Conservation (phyloP, 2,797 vertebrate species). For the Urocyon cinereoargenteus region DNA sequence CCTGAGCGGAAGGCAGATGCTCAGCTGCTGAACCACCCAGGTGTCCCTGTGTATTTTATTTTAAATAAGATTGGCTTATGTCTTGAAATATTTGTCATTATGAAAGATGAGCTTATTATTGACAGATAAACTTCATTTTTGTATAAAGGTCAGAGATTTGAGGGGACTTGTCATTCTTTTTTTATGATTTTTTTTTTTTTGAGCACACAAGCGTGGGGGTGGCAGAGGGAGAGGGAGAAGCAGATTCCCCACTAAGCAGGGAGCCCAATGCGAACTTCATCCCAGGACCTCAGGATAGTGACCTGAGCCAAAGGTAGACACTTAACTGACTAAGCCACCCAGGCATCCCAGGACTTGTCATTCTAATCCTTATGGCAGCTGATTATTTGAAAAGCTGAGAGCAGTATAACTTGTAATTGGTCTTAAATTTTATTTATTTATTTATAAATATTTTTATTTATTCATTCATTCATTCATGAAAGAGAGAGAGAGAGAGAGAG, state of each 20-base stretch:
- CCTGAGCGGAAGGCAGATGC: too few species aligned
- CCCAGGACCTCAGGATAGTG: not conserved
- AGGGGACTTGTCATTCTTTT: constrained; percentile 29
- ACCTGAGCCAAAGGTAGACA: not conserved
- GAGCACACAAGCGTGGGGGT: not conserved
- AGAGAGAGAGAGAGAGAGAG: too few species aligned
- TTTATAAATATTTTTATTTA: too few species aligned
- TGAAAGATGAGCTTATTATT: constrained; percentile 48
- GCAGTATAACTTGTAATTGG: constrained; percentile 29
- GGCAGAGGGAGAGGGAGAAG: not conserved
- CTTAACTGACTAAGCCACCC: not conserved
- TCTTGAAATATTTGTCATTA: constrained; percentile 45
- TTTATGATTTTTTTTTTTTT: not conserved
- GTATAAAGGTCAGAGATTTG: constrained; percentile 38
- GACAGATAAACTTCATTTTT: constrained; percentile 38
- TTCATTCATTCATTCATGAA: too few species aligned
- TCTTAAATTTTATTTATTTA: constrained; percentile 19
- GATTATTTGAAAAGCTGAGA: constrained; percentile 53
- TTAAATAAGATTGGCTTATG: constrained; percentile 25
- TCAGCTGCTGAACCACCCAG: too few species aligned
- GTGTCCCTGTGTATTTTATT: not conserved
- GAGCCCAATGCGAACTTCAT: not conserved
- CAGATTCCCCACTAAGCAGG: not conserved
- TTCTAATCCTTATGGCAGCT: constrained; percentile 10
- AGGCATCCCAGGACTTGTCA: not conserved